Base-by-base conservation (phyloP, 2,888 invertebrate genomes). In the Apamea epomidion region DNA sequence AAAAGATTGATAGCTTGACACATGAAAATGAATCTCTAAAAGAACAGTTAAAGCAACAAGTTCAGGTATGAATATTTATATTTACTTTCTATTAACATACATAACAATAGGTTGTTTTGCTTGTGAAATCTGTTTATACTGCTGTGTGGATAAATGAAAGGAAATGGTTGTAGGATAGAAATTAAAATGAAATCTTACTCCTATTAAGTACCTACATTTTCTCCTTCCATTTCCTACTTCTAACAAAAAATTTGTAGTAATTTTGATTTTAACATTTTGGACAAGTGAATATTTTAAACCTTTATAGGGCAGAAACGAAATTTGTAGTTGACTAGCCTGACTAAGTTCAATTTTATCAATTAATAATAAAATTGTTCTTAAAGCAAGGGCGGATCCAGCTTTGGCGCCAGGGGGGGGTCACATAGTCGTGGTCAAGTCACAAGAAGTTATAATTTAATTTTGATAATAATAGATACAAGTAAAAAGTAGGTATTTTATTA, bases 1-100 rank as follows among this genome's bases (percentile, higher is more conserved):
- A 95, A 64, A 98, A 98, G 93, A 97, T 98, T 84, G 97, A 97
- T 80, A 97, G 97, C 88, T 93, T 98, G 60, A 97, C 97, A 80
- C 97, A 97, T 88, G 98, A 98, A 89, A 98, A 98, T 92, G 97
- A 97, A 87, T 97, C 98, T 91, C 96, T 98, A 67, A 98, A 98
- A 91, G 98, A 98, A 89, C 98, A 99, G 91, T 95, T 98, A n/a
- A 98, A 98, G 92, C 98, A 98, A 92, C 99, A 99, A 96, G 98
- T 98, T 25, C 98, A 99, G 96, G 98, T 98, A 92, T 64, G 12
- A 70, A 77, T 73, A 71, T 73, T 69, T 48, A n/a, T 83, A 70
- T 3, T 37, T 58, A 62, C 45, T 54, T 62, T 68, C n/a, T 51
- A 62, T 42, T 51, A 18, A 6, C 3, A 62, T 64, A 32, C 29